These are phyloP conservation scores for Hofmannophila pseudospretella DNA, from an alignment of 2,888 invertebrate genomes.

Conservation along the genomic window DNA sequence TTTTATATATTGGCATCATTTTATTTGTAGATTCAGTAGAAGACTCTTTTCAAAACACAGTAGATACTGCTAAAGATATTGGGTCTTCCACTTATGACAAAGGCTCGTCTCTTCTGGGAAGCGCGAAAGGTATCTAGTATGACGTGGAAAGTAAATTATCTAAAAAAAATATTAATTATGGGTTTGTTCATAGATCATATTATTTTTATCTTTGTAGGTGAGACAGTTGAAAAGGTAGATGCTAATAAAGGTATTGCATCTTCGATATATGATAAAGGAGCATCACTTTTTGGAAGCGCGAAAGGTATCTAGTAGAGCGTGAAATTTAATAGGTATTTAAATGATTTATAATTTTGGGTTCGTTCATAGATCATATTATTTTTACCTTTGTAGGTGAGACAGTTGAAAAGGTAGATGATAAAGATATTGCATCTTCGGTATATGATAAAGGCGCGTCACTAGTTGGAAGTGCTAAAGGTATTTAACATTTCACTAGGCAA, in stretches of 20 bases:
- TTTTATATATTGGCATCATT: no score
- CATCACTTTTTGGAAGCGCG: slow-evolving; percentile 13
- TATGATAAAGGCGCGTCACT: slow-evolving; percentile 40
- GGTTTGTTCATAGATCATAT: neutral
- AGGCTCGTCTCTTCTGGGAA: slow-evolving; percentile 23
- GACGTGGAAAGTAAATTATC: no score
- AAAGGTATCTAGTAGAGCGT: neutral
- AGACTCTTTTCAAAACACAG: slow-evolving; percentile 24
- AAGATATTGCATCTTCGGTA: slow-evolving; percentile 39
- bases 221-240: slow-evolving; percentile 32
- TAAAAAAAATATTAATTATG: neutral
- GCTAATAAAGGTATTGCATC: slow-evolving; percentile 57
- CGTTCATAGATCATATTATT: no score
- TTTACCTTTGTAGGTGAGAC: no score
- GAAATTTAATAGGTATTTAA: no score
- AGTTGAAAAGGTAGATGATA: no score
- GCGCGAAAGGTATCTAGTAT: slow-evolving; percentile 18
- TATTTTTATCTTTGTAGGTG: no score
- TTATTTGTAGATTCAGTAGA: slow-evolving; percentile 23
- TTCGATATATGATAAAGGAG: slow-evolving; percentile 35
- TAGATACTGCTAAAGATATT: slow-evolving; percentile 33
- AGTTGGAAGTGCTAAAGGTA: slow-evolving; percentile 42
- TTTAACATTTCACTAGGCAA: neutral
- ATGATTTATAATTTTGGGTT: no score
- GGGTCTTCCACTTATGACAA: slow-evolving; percentile 36